Conservation (phyloP, 1,140 invertebrate genomes). For the Drosophila arizonae region DNA sequence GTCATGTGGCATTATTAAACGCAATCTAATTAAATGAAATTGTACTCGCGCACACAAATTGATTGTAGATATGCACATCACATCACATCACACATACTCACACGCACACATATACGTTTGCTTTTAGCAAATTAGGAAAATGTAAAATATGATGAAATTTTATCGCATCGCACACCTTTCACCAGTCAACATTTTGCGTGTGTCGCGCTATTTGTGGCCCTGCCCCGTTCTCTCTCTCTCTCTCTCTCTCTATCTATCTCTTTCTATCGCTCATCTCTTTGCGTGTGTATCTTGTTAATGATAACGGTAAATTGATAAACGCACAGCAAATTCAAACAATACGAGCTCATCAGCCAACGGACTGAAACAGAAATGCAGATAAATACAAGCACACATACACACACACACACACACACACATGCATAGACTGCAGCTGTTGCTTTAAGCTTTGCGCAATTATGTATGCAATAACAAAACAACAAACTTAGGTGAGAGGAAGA, state of each 20-base stretch:
- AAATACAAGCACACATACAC: constrained; percentile 11
- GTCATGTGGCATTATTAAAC: constrained; percentile 71
- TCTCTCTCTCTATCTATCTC: background rate
- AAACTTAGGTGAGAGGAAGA: too few species aligned
- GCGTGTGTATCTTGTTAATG: constrained; percentile 68
- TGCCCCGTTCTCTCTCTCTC: constrained; percentile 13
- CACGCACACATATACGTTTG: constrained; percentile 15
- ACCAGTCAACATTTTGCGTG: constrained; percentile 56
- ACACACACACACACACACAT: constrained; percentile 14
- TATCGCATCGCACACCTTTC: constrained; percentile 72
- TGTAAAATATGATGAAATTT: constrained; percentile 76
- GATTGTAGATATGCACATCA: constrained; percentile 6
- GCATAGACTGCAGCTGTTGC: constrained; percentile 2
- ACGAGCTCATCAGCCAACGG: constrained; percentile 54
- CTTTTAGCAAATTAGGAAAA: constrained; percentile 80
- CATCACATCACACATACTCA: background rate
- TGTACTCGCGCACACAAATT: constrained; percentile 52
- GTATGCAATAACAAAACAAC: constrained; percentile 1
- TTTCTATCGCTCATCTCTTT: constrained; percentile 31
- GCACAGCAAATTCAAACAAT: constrained; percentile 64
- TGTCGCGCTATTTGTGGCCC: constrained; percentile 46
- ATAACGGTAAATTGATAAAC: constrained; percentile 78
- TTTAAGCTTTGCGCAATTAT: constrained; percentile 31
- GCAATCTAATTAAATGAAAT: constrained; percentile 81
- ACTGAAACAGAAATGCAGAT: constrained; percentile 12